phyloP scores from a whole-genome alignment of 2,113 vertebrate genomes.

The Nesospiza acunhae region DNA sequence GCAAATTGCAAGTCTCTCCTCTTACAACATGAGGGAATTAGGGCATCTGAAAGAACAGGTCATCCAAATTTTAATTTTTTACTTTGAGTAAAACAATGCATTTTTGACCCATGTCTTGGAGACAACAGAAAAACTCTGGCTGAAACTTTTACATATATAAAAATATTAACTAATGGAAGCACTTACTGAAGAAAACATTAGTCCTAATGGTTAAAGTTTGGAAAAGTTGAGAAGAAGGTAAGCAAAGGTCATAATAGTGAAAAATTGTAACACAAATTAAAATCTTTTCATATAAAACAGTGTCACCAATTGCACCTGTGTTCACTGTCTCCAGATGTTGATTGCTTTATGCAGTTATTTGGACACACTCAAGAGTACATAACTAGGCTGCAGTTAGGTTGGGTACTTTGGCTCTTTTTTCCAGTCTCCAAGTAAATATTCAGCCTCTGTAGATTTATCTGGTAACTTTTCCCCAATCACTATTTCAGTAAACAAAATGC shows the following conservation, averaged over 20 bases:
- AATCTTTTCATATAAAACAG: neutral
- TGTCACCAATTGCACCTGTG: neutral
- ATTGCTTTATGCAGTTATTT: neutral
- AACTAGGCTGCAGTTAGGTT: neutral
- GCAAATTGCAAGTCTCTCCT: neutral
- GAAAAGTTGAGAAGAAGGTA: neutral
- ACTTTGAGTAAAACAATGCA: neutral
- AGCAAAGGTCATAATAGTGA: neutral
- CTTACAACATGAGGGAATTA: neutral
- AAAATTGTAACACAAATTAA: neutral
- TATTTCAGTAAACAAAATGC: neutral
- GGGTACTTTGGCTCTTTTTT: neutral
- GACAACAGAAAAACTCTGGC: neutral
- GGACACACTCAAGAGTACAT: neutral
- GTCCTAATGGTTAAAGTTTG: neutral
- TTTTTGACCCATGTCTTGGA: neutral
- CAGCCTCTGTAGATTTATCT: neutral
- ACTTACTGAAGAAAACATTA: neutral
- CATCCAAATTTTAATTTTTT: neutral
- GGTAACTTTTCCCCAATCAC: neutral
- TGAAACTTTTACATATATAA: neutral
- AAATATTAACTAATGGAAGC: neutral
- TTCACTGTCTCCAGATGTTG: neutral
- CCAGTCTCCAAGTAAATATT: neutral
- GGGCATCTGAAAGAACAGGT: neutral